Evolutionary conservation across 2,797 vertebrate genomes (phyloP).

Genomic region (Graptemys geographica): DNA sequence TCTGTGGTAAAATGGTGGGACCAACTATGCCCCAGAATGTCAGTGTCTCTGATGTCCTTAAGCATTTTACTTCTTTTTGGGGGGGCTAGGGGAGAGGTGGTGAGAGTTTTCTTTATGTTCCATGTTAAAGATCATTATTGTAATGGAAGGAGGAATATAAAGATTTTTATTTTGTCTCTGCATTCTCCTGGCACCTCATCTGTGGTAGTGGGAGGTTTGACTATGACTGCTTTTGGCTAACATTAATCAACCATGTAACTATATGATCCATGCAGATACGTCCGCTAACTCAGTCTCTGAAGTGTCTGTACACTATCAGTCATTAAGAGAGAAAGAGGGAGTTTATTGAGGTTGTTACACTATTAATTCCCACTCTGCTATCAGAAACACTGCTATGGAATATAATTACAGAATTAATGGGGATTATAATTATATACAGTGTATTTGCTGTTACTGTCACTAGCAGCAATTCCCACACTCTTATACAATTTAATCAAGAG

Average conservation of each 20-base stretch:
- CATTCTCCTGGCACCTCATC: too few relatives aligned
- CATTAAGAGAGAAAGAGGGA: conserved; percentile 55
- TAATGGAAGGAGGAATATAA: background rate
- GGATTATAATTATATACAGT: conserved; percentile 38
- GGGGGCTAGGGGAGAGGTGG: background rate
- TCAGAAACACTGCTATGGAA: conserved; percentile 44
- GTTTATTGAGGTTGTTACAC: conserved; percentile 54
- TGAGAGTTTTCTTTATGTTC: background rate
- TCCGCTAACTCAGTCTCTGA: conserved; percentile 51
- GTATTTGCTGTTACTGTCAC: background rate
- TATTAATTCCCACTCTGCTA: conserved; percentile 36
- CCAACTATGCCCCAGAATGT: too few relatives aligned
- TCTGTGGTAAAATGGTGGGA: too few relatives aligned
- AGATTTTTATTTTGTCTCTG: background rate
- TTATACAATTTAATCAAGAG: background rate
- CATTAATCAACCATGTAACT: conserved; percentile 30
- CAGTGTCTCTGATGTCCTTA: background rate
- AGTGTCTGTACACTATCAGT: conserved; percentile 36
- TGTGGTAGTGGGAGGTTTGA: too few relatives aligned
- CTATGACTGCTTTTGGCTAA: background rate
- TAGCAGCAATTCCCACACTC: background rate
- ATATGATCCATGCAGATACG: conserved; percentile 35
- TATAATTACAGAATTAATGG: conserved; percentile 51
- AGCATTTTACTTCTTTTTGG: background rate
- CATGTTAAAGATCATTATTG: background rate